Evolutionary conservation across 2,888 invertebrate genomes (phyloP).

Genomic region (Diarsia dahlii): DNA sequence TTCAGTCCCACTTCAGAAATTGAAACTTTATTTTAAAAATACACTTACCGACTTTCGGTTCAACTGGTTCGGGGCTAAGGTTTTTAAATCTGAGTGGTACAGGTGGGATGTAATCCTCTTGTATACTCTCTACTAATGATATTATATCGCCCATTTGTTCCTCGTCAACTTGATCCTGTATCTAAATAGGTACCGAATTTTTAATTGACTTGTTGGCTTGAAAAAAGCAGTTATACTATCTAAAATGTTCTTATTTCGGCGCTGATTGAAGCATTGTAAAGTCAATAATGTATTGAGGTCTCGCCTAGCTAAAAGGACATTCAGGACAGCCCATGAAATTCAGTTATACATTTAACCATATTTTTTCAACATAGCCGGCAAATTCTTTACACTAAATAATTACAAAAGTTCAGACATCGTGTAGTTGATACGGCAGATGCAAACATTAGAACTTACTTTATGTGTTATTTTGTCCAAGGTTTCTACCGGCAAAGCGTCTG

Average conservation of each 20-base stretch:
- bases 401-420: not conserved
- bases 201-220: not conserved
- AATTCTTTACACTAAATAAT: too few relatives aligned
- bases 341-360: too few relatives aligned
- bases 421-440: not conserved
- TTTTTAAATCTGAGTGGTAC: constrained; percentile 83
- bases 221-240: not conserved
- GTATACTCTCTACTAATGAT: constrained; percentile 86
- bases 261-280: not conserved
- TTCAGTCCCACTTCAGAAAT: not conserved
- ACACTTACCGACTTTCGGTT: constrained; percentile 78
- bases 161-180: constrained; percentile 77
- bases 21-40: not conserved
- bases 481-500: constrained; percentile 78
- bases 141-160: constrained; percentile 87
- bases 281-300: not conserved
- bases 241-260: not conserved
- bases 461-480: constrained; percentile 58
- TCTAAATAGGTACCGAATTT: not conserved
- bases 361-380: too few relatives aligned
- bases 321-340: too few relatives aligned
- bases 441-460: constrained; percentile 64
- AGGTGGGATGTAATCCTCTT: constrained; percentile 86
- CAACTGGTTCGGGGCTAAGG: constrained; percentile 70
- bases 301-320: not conserved